phyloP scores from a whole-genome alignment of 2,888 invertebrate genomes.

The Lypha dubia region DNA sequence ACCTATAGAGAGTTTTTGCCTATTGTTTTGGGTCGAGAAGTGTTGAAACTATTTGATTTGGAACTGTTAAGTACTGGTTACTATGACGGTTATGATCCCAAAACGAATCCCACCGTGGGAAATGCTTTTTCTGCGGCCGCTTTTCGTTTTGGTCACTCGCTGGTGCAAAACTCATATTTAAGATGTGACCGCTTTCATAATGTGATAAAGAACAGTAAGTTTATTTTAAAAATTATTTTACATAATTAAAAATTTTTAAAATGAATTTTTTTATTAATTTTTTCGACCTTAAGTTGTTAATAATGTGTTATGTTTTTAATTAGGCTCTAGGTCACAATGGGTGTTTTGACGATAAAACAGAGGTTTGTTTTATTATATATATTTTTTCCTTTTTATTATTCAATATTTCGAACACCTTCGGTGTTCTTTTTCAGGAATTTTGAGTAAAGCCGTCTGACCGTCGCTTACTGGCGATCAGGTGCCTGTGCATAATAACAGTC shows the following conservation, averaged over 20 bases:
- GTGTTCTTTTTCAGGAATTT: too few relatives aligned
- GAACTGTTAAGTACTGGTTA: constrained; percentile 88
- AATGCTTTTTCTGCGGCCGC: constrained; percentile 93
- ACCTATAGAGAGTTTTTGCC: constrained; percentile 93
- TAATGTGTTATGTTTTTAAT: too few relatives aligned
- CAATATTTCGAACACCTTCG: too few relatives aligned
- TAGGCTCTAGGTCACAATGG: too few relatives aligned
- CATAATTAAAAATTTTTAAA: neutral
- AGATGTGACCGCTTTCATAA: constrained; percentile 89
- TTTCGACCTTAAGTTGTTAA: too few relatives aligned
- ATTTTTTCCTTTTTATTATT: too few relatives aligned
- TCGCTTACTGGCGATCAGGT: too few relatives aligned
- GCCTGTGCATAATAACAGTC: too few relatives aligned
- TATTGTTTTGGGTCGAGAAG: constrained; percentile 89
- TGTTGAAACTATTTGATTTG: constrained; percentile 90
- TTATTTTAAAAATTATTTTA: neutral
- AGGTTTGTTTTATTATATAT: too few relatives aligned
- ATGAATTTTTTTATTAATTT: too few relatives aligned
- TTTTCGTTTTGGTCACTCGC: constrained; percentile 93
- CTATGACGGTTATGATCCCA: constrained; percentile 88
- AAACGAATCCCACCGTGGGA: constrained; percentile 89
- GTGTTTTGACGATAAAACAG: too few relatives aligned
- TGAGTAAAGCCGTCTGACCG: too few relatives aligned
- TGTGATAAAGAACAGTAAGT: constrained; percentile 89
- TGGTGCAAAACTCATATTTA: constrained; percentile 91